Base-by-base conservation (phyloP, 2,888 invertebrate genomes). In the Spialia ferax region DNA sequence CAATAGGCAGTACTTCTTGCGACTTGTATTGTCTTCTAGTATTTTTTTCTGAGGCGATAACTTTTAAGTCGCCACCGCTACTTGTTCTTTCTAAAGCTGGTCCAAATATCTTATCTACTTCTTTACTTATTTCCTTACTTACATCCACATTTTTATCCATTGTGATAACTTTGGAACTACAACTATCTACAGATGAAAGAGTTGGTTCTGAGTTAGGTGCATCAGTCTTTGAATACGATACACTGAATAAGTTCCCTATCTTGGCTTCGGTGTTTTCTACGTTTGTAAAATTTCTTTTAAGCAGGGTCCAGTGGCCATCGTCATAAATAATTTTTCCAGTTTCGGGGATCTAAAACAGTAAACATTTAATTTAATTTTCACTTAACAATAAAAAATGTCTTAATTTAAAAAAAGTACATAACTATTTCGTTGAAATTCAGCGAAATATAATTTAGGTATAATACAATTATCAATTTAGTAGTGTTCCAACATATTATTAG, bases 1-100 rank as follows among this genome's bases (percentile, higher is more conserved):
- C 83, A 15, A 85, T 75, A 7, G 84, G 77, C 63, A 94, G 78
- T 61, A 89, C 85, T 83, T 94, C 94, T 82, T 94, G 94, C 18
- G 94, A 94, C 73, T 86, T 86, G 68, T 88, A 94, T 67, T 94
- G 92, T 63, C 91, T 83, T 73, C 83, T 85, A 74, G 88, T 91
- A 73, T 87, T 85, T 71, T 88, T 82, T 0, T 90, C 75, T 29
- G 94, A 93, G 38, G 88, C 86, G 5, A 83, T 77, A 0, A 91
- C 80, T 80, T 92, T 89, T 35, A 94, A 74, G 69, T 93, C 91
- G 72, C 84, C 87, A 0, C 90, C 89, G 72, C 94, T 94, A 67
- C 83, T 88, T 1, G 94, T 87, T 75, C 94, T 84, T 77, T 91
- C 92, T 60, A 94, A 77, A 2, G 85, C 73, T 5, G 92, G 89